A percentile compares a stretch with the other conserved stretches of the same genome.
Conservation (phyloP, 2,888 invertebrate species). For the Subacronicta megacephala region DNA sequence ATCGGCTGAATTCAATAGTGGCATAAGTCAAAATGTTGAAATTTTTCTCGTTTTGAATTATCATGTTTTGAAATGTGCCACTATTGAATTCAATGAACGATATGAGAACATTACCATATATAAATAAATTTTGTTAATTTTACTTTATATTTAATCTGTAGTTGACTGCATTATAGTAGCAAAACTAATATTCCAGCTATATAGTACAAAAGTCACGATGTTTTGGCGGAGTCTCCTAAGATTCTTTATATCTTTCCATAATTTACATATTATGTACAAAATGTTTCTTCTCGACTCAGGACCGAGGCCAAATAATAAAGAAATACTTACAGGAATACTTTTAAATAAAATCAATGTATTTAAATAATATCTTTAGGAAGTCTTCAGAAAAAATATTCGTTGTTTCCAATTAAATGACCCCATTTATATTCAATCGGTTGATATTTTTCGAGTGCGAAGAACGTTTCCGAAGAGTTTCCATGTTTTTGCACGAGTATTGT, state of each 20-base stretch:
- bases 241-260: too few species aligned
- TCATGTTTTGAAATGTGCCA: too few species aligned
- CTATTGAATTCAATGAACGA: too few species aligned
- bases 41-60: too few species aligned
- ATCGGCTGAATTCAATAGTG: too few species aligned
- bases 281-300: slow-evolving; percentile 1
- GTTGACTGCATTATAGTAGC: slow-evolving; percentile 89
- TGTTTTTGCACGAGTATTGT: slow-evolving; percentile 2
- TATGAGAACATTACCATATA: too few species aligned
- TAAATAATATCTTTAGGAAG: slow-evolving; percentile 46
- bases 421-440: slow-evolving; percentile 61
- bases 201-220: slow-evolving; percentile 95
- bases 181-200: slow-evolving; percentile 91
- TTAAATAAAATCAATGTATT: slow-evolving; percentile 51
- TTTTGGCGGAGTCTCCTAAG: slow-evolving; percentile 89
- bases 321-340: slow-evolving; percentile 35
- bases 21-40: too few species aligned
- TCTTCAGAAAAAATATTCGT: slow-evolving; percentile 37
- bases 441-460: slow-evolving; percentile 28
- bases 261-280: too few species aligned
- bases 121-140: too few species aligned
- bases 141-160: too few species aligned
- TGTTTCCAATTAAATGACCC: slow-evolving; percentile 54
- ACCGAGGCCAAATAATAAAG: slow-evolving; percentile 11
- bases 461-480: slow-evolving; percentile 1